Conservation (phyloP, 2,888 invertebrate species). For the Notodonta dromedarius region DNA sequence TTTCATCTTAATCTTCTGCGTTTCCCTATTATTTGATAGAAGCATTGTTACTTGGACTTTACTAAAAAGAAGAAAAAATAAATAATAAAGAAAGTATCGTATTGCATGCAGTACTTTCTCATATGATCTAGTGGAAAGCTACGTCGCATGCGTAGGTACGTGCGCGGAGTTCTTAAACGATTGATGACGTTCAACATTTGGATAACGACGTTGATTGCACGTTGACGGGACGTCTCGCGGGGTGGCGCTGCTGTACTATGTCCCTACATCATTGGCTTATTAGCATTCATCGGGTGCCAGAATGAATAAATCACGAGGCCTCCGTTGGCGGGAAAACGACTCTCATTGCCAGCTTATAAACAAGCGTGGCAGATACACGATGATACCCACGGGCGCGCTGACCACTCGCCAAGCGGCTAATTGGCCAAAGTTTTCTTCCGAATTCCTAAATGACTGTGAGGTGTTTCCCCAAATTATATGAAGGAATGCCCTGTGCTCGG, state of each 20-base stretch:
- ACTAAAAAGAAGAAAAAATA: background rate
- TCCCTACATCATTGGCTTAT: slow-evolving; percentile 42
- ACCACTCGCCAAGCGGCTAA: slow-evolving; percentile 54
- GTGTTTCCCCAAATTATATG: slow-evolving; percentile 59
- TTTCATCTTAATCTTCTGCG: background rate
- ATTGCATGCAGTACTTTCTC: slow-evolving; percentile 28
- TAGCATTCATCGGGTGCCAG: slow-evolving; percentile 59
- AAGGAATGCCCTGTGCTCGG: slow-evolving; percentile 36
- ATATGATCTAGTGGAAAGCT: slow-evolving; percentile 47
- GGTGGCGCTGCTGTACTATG: slow-evolving; percentile 16
- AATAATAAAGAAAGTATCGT: slow-evolving; percentile 23
- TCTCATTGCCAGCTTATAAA: slow-evolving; percentile 64
- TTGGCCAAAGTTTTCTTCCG: slow-evolving; percentile 48
- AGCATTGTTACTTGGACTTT: no score
- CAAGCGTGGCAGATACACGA: slow-evolving; percentile 54
- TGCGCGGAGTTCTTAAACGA: slow-evolving; percentile 44
- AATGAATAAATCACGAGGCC: slow-evolving; percentile 62
- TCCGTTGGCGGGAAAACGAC: slow-evolving; percentile 59
- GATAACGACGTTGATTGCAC: slow-evolving; percentile 21
- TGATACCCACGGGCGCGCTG: slow-evolving; percentile 48
- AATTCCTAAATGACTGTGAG: slow-evolving; percentile 54
- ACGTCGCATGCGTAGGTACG: slow-evolving; percentile 37
- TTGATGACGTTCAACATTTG: slow-evolving; percentile 24
- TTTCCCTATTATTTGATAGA: no score
- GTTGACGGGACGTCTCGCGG: slow-evolving; percentile 16